Base-by-base conservation (phyloP, 2,113 vertebrate genomes). In the Typhlomys cinereus region DNA sequence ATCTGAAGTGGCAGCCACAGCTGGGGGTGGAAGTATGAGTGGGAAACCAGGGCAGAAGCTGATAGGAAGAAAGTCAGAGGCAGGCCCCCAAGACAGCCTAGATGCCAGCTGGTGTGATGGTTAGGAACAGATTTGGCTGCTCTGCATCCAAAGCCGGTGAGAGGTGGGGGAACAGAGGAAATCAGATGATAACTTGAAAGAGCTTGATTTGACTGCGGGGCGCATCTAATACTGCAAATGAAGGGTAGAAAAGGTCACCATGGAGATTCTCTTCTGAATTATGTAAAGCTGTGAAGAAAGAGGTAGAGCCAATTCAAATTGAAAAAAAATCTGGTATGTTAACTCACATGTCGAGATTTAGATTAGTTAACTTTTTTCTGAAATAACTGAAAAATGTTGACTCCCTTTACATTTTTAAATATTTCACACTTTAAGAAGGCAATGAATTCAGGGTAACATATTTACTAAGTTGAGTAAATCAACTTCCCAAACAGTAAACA, bases 401-500 rank as follows among this genome's bases (percentile, higher is more conserved):
- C 66, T 90, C 70, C 62, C 29, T 96, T 5, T 76, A 48, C 90
- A 27, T 83, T 85, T 94, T 94, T 95, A 73, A 89, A 15, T 3
- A 27, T 69, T 85, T 85, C 44, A 17, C 17, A 71, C 9, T 78
- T 88, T 66, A 31, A 61, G 67, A 85, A 14, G 34, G 3, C 31
- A 64, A 31, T 82, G n/a, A n/a, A 69, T 64, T 85, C 46, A 88
- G 12, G 89, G 83, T n/a, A 41, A 83, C 71, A 41, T 2, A 74
- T 46, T 92, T 81, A 66, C 67, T 90, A 92, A 88, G 23, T 84
- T 76, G 62, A 90, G 31, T 85, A 74, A 3, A 86, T 85, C 90
- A 81, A 74, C 50, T 75, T 92, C 17, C 18, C 8, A 4, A 83
- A 84, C 27, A 87, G 34, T 21, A 70, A 31, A 17, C 85, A 88